phyloP scores from a whole-genome alignment of 1,140 invertebrate genomes.

The Branchinecta lindahli region DNA sequence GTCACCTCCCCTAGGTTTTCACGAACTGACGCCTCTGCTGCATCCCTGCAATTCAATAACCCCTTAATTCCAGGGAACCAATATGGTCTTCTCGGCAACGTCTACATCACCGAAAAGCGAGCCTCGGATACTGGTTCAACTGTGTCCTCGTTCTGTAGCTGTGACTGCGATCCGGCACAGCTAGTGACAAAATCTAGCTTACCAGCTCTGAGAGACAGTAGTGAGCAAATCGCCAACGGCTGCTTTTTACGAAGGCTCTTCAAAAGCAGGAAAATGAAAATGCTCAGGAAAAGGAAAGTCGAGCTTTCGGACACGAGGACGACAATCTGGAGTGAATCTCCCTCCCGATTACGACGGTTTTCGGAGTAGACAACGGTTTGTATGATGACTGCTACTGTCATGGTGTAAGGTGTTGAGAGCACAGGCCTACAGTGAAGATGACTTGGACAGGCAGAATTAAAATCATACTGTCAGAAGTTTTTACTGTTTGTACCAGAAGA shows the following conservation, averaged over 20 bases:
- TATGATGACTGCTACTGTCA: no score
- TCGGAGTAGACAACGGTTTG: not conserved
- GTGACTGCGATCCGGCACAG: not conserved
- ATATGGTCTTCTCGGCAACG: not conserved
- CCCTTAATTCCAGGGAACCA: not conserved
- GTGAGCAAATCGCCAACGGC: not conserved
- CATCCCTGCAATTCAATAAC: no score
- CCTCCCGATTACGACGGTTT: not conserved
- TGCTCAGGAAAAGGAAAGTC: not conserved
- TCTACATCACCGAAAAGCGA: not conserved
- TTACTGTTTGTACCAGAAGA: no score
- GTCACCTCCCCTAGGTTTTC: no score
- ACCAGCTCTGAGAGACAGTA: not conserved
- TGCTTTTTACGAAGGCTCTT: not conserved
- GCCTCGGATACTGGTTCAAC: not conserved
- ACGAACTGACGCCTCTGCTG: no score
- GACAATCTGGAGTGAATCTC: not conserved
- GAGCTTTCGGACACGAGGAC: not conserved
- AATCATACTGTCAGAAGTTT: no score
- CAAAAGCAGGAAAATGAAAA: not conserved
- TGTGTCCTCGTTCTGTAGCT: not conserved
- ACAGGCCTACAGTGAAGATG: no score
- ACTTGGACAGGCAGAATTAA: no score
- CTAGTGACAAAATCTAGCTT: not conserved
- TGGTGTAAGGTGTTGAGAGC: no score